Base-by-base conservation (phyloP, 2,797 vertebrate genomes). In the Alosa sapidissima region DNA sequence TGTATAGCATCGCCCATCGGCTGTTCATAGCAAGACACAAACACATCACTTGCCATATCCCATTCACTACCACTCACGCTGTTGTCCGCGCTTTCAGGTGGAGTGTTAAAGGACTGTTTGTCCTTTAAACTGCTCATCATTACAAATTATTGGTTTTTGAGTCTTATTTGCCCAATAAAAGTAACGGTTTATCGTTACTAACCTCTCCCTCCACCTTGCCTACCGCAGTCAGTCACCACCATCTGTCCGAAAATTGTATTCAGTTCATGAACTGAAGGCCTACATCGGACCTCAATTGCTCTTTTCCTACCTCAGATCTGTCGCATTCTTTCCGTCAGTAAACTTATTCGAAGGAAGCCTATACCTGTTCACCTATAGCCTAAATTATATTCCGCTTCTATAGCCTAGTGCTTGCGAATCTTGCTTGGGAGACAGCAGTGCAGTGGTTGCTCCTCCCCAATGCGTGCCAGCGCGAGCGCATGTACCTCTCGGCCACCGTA, bases 21-120 rank as follows among this genome's bases (percentile, higher is more conserved):
- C 11, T 68, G 87, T 81, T 92, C 91, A 87, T 90, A 89, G 83
- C 93, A 91, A 85, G 91, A 93, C 85, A 94, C 92, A 24, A 93
- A 95, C 86, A 94, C 91, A 14, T 95, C 94, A 1, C 93, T 93
- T 13, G 92, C 93, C 92, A 95, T 94, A 78, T 94, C 95, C 96
- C 96, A 96, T 65, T 93, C 93, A 54, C 90, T 92, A 24, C 92
- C 94, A 91, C 94, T 94, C 91, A 93, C 91, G 0, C 93, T 95
- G 68, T 91, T 95, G 82, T 95, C 95, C 0, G 93, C 91, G 89
- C 93, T 94, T 87, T 89, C 92, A 24, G 92, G 91, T 24, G 92
- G 92, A 68, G 90, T 33, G 0, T 85, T 86, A 85, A 87, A 81
- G 52, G 91, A 90, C 5, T 90, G 81, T 52, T 83, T 87, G 0